These are phyloP conservation scores for Caenorhabditis latens DNA, from an alignment of 1,140 invertebrate species.

Conservation along the genomic window DNA sequence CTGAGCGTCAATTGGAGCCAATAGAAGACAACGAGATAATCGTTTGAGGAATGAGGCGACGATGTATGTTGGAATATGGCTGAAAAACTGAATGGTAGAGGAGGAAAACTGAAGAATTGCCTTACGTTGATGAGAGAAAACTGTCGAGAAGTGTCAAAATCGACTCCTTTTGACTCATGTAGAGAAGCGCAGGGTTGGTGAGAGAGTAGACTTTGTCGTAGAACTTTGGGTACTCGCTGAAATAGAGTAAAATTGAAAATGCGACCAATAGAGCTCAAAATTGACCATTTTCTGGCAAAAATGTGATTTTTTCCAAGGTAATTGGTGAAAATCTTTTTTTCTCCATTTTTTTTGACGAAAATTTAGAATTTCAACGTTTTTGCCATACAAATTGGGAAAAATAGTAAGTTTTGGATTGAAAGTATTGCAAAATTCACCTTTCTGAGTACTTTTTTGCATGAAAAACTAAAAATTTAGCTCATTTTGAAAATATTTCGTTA, in stretches of 20 bases:
- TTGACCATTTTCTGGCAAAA: neutral
- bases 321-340: neutral
- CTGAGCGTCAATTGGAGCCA: constrained; percentile 86
- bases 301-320: neutral
- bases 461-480: no score
- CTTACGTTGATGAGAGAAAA: constrained; percentile 91
- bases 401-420: no score
- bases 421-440: no score
- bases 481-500: no score
- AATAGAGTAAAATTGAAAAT: constrained; percentile 65
- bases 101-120: constrained; percentile 69
- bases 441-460: no score
- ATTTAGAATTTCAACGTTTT: no score
- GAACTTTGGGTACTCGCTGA: constrained; percentile 91
- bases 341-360: no score
- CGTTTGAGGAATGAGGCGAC: constrained; percentile 94
- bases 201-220: constrained; percentile 93
- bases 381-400: no score
- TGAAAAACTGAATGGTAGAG: constrained; percentile 78
- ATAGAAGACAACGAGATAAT: constrained; percentile 85
- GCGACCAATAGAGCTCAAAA: neutral
- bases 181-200: constrained; percentile 89
- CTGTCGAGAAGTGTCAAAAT: constrained; percentile 88
- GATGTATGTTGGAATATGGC: constrained; percentile 89
- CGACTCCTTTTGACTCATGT: constrained; percentile 89